Conservation (phyloP, 2,888 invertebrate genomes). For the Dicyrtomina minuta region DNA sequence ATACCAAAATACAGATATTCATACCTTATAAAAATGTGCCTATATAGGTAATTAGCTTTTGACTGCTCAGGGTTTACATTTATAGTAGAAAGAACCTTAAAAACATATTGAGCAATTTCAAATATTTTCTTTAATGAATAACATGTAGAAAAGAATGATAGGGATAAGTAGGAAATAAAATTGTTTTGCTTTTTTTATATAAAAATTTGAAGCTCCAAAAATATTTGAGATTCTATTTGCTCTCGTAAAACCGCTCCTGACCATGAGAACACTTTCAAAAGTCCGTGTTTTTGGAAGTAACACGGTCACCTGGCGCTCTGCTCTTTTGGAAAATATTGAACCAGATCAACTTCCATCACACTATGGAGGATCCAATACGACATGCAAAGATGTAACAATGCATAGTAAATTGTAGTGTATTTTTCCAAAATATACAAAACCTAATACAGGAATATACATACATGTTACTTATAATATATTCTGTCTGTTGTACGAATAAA, state of each 20-base stretch:
- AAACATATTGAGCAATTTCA: no score
- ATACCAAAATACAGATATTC: no score
- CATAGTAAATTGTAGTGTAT: no score
- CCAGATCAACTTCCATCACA: slow-evolving; percentile 22
- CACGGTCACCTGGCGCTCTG: slow-evolving; percentile 17
- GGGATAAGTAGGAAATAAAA: no score
- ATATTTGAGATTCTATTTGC: slow-evolving; percentile 35
- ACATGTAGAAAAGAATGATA: no score
- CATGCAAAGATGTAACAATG: neutral
- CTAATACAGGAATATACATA: neutral
- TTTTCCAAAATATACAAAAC: no score
- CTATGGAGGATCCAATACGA: slow-evolving; percentile 30
- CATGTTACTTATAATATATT: neutral
- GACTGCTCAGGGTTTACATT: no score
- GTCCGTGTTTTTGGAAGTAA: slow-evolving; percentile 28
- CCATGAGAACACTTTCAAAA: slow-evolving; percentile 30
- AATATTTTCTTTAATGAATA: neutral
- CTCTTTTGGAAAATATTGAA: slow-evolving; percentile 23
- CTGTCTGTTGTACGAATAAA: no score
- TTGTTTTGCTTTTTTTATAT: neutral
- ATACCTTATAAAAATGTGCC: no score
- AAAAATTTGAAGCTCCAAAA: slow-evolving; percentile 31
- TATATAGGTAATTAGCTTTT: no score
- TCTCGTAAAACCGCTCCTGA: slow-evolving; percentile 29
- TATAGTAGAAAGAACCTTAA: no score